These are phyloP conservation scores for Eilema depressum DNA, from an alignment of 2,888 invertebrate species.

Conservation along the genomic window DNA sequence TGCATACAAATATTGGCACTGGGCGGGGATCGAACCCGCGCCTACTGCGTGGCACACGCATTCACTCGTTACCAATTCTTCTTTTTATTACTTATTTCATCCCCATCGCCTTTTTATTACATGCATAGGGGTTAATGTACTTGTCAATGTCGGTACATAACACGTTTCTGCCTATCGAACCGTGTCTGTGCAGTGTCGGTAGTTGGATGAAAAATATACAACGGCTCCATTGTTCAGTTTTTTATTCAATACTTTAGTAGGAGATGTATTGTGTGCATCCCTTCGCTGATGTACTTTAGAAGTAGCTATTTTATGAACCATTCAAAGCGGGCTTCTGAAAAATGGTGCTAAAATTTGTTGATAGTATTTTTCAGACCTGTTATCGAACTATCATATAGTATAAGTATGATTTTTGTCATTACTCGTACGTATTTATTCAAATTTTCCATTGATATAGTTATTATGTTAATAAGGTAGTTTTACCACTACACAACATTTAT, in stretches of 20 bases:
- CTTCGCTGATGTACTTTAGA: slow-evolving; percentile 21
- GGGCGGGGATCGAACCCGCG: too few species aligned
- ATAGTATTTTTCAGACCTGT: not conserved
- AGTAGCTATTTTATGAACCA: slow-evolving; percentile 27
- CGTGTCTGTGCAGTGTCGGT: slow-evolving; percentile 38
- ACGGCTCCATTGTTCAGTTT: slow-evolving; percentile 44
- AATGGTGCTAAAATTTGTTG: slow-evolving; percentile 5
- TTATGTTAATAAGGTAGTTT: too few species aligned
- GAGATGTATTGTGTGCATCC: slow-evolving; percentile 22
- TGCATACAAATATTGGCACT: too few species aligned
- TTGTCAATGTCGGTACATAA: slow-evolving; percentile 56
- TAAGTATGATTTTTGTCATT: too few species aligned
- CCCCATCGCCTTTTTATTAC: slow-evolving; percentile 29
- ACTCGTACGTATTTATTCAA: too few species aligned
- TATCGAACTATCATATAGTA: slow-evolving; percentile 4
- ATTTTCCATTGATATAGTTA: not conserved
- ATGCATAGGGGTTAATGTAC: slow-evolving; percentile 57
- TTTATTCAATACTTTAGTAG: slow-evolving; percentile 34
- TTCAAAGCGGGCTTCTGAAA: slow-evolving; percentile 17
- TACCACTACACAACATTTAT: too few species aligned
- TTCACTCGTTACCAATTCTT: slow-evolving; percentile 24
- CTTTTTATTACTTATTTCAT: slow-evolving; percentile 39
- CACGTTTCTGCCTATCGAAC: slow-evolving; percentile 51
- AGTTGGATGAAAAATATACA: slow-evolving; percentile 50
- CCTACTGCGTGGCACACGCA: too few species aligned